phyloP scores from a whole-genome alignment of 2,888 invertebrate species.

The Erannis defoliaria region DNA sequence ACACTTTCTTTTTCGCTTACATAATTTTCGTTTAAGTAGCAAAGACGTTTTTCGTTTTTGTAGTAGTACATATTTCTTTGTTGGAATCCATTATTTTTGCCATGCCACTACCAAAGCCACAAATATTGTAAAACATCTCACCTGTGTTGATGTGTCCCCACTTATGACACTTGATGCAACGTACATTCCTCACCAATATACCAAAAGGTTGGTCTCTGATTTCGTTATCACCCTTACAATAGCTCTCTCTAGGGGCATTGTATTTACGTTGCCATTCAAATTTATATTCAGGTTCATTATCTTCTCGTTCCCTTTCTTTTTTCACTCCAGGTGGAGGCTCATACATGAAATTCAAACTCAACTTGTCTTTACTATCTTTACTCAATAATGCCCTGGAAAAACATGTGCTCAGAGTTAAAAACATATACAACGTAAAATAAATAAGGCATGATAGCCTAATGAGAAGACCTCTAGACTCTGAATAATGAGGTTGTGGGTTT shows the following conservation, averaged over 20 bases:
- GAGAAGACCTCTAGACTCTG: too few relatives aligned
- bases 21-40: too few relatives aligned
- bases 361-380: conserved; percentile 99
- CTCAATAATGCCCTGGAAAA: conserved; percentile 95
- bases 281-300: conserved; percentile 98
- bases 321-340: conserved; percentile 99
- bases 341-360: conserved; percentile 99
- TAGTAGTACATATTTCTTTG: too few relatives aligned
- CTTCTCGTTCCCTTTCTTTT: conserved; percentile 95
- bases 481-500: too few relatives aligned
- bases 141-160: conserved; percentile 99
- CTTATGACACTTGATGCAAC: conserved; percentile 99
- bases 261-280: conserved; percentile 99
- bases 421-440: background rate
- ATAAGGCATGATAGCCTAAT: background rate
- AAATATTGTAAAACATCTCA: conserved; percentile 59
- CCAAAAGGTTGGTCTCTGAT: conserved; percentile 99
- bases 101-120: too few relatives aligned
- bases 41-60: too few relatives aligned
- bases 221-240: conserved; percentile 98
- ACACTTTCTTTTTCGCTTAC: too few relatives aligned
- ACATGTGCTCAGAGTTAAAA: conserved; percentile 15
- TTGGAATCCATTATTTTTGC: too few relatives aligned
- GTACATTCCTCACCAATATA: conserved; percentile 98
- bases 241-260: conserved; percentile 99